These are phyloP conservation scores for Telmatochromis sp. DNA, from an alignment of 2,113 vertebrate species.

Conservation along the genomic window DNA sequence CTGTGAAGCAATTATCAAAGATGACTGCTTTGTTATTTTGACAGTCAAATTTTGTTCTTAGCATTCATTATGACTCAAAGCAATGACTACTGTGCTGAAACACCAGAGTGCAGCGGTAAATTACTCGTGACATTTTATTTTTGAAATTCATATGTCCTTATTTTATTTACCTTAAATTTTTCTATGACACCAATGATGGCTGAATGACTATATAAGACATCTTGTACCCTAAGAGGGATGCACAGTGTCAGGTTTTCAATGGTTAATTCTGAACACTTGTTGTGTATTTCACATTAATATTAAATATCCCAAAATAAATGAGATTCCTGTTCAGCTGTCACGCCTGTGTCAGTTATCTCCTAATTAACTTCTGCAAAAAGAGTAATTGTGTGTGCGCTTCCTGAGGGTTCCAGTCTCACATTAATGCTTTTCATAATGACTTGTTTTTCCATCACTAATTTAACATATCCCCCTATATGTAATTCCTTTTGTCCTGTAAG, in stretches of 20 bases:
- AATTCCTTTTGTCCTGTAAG: background rate
- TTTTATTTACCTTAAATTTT: background rate
- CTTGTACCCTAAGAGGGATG: background rate
- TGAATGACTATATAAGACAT: background rate
- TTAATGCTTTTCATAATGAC: background rate
- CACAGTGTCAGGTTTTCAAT: background rate
- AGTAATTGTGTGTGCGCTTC: background rate
- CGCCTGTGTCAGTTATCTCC: background rate
- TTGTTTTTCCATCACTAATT: background rate
- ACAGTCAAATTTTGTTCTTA: slow-evolving; percentile 44
- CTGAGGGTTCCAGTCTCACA: background rate
- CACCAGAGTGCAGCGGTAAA: background rate
- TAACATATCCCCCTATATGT: background rate
- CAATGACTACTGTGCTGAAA: background rate
- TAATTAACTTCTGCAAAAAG: background rate
- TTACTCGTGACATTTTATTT: background rate
- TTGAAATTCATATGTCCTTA: background rate
- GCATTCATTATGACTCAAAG: slow-evolving; percentile 9
- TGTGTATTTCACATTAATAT: background rate
- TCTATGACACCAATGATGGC: background rate
- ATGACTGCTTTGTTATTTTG: slow-evolving; percentile 29
- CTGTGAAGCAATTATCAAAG: slow-evolving; percentile 17
- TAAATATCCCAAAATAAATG: background rate
- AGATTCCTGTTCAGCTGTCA: background rate
- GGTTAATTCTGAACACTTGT: background rate